Evolutionary conservation across 1,140 invertebrate genomes (phyloP).

Genomic region (Ericerus pela): DNA sequence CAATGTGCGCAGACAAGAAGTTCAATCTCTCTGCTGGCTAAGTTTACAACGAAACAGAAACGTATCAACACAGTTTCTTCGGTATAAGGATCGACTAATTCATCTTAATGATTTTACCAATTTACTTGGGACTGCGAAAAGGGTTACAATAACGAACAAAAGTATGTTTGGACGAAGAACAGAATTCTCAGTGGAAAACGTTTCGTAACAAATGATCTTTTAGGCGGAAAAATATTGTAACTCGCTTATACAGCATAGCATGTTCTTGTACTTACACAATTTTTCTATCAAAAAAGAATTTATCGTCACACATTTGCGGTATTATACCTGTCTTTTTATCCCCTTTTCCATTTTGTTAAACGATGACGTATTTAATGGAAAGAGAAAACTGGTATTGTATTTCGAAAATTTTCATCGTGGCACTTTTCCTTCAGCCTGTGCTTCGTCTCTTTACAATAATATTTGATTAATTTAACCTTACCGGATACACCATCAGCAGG

Average conservation of each 20-base stretch:
- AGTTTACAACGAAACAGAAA: too few species aligned
- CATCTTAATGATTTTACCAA: too few species aligned
- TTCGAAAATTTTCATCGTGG: slow-evolving; percentile 1
- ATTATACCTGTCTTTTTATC: too few species aligned
- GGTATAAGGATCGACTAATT: too few species aligned
- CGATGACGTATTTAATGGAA: slow-evolving; percentile 3
- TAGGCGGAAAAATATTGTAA: slow-evolving; percentile 7
- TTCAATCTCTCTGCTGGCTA: too few species aligned
- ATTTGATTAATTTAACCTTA: slow-evolving; percentile 12
- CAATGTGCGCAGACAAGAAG: too few species aligned
- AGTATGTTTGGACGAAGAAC: too few species aligned
- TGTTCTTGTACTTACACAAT: too few species aligned
- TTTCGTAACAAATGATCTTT: slow-evolving; percentile 5
- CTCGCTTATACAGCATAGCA: not conserved
- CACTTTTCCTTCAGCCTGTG: slow-evolving; percentile 9
- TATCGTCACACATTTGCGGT: slow-evolving; percentile 2
- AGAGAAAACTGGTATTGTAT: slow-evolving; percentile 10
- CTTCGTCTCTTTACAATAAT: slow-evolving; percentile 9
- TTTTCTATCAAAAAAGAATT: slow-evolving; percentile 1
- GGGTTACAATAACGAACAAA: too few species aligned
- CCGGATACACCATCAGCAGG: slow-evolving; percentile 9
- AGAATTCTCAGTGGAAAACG: slow-evolving; percentile 5
- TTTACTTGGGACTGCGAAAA: too few species aligned
- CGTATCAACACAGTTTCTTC: too few species aligned
- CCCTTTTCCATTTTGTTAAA: slow-evolving; percentile 7